Conservation (phyloP, 2,113 vertebrate species). For the Varanus salvator region DNA sequence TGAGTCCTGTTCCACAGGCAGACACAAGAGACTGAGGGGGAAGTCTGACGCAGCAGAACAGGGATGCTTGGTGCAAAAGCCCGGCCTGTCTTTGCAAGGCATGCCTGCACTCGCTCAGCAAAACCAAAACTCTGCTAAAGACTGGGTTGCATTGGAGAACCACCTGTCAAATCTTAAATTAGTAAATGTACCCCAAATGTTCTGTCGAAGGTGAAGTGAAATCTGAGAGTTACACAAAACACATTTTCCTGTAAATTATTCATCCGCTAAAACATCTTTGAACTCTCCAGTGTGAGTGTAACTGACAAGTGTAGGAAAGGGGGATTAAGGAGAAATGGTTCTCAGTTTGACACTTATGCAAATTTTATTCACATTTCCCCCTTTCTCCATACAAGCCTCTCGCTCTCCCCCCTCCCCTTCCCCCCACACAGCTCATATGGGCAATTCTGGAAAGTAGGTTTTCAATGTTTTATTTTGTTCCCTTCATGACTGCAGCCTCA, state of each 20-base stretch:
- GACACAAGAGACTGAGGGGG: no score
- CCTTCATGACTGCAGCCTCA: background rate
- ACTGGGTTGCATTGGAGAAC: conserved; percentile 51
- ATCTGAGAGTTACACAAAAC: conserved; percentile 61
- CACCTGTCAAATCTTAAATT: conserved; percentile 61
- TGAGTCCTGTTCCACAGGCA: no score
- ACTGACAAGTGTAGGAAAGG: conserved; percentile 19
- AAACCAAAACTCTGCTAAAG: no score
- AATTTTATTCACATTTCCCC: accelerated
- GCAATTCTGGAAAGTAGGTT: background rate
- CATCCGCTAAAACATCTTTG: conserved; percentile 58
- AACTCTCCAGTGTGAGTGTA: conserved; percentile 47
- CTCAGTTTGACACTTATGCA: background rate
- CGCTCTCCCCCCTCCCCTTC: background rate
- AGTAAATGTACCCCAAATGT: conserved; percentile 34
- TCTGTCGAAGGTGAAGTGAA: conserved; percentile 58
- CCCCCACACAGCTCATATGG: background rate
- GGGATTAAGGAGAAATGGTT: background rate
- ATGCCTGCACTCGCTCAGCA: background rate
- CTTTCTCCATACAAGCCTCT: no score
- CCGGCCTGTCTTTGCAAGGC: background rate
- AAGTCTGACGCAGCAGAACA: no score
- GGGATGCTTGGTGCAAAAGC: no score
- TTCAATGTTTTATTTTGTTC: no score
- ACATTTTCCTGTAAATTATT: conserved; percentile 68